Conservation (phyloP, 2,888 invertebrate genomes). For the Cantharis lateralis region DNA sequence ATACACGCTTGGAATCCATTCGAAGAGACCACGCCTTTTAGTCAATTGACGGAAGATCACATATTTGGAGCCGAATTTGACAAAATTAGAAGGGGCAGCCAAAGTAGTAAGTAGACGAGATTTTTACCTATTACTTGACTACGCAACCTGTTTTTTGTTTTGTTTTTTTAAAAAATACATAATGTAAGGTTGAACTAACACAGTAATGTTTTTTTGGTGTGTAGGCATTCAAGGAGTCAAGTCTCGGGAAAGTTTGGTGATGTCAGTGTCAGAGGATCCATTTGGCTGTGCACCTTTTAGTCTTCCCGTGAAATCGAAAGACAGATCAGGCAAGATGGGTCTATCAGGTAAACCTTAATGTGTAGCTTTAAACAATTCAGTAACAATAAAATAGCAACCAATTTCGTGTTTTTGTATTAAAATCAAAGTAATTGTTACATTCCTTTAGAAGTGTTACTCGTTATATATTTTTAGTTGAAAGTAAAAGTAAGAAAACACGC, state of each 20-base stretch:
- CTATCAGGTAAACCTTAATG: conserved; percentile 57
- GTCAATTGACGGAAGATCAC: conserved; percentile 77
- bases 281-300: conserved; percentile 84
- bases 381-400: not conserved
- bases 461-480: not conserved
- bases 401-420: not conserved
- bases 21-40: conserved; percentile 70
- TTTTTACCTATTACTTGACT: too few species aligned
- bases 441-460: not conserved
- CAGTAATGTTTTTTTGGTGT: not conserved
- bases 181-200: too few species aligned
- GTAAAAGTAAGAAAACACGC: not conserved
- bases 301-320: conserved; percentile 62
- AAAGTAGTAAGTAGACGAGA: conserved; percentile 67
- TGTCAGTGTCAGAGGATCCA: conserved; percentile 74
- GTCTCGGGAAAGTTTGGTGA: conserved; percentile 70
- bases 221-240: conserved; percentile 70
- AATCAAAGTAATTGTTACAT: not conserved
- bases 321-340: conserved; percentile 46
- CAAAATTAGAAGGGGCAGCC: conserved; percentile 76
- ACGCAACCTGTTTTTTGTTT: too few species aligned
- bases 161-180: too few species aligned
- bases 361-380: conserved; percentile 1
- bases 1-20: conserved; percentile 84
- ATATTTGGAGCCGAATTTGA: conserved; percentile 85